Evolutionary conservation across 1,140 invertebrate species (phyloP).

Genomic region (Campoletis sonorensis): DNA sequence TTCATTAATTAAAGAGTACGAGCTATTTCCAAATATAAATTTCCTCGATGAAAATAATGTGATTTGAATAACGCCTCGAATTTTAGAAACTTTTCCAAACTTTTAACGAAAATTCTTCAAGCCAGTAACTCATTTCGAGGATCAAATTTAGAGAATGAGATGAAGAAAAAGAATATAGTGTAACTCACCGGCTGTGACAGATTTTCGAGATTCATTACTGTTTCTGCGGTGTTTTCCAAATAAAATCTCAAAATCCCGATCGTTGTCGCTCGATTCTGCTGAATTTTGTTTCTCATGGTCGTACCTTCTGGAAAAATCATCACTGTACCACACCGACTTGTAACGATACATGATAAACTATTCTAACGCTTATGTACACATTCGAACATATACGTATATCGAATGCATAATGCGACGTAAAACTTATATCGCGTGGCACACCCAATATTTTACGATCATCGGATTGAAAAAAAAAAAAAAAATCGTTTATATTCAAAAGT

Average conservation of each 20-base stretch:
- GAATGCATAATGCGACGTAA: not conserved
- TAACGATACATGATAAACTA: constrained; percentile 51
- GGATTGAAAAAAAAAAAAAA: not conserved
- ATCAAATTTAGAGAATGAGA: not conserved
- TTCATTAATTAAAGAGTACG: too few relatives aligned
- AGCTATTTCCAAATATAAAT: too few relatives aligned
- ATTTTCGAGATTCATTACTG: constrained; percentile 27
- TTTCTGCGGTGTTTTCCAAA: not conserved
- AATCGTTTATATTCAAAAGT: not conserved
- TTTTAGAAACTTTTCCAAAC: too few relatives aligned
- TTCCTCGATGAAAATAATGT: too few relatives aligned
- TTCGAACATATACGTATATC: not conserved
- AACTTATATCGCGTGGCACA: not conserved
- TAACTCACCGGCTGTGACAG: constrained; percentile 34
- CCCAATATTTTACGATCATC: not conserved
- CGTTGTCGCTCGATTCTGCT: constrained; percentile 40
- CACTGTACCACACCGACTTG: constrained; percentile 51
- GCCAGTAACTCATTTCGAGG: not conserved
- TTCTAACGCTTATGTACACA: not conserved
- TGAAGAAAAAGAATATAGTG: not conserved
- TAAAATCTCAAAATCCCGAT: constrained; percentile 17
- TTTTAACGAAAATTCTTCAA: not conserved
- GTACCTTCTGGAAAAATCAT: constrained; percentile 34
- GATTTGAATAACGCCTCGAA: too few relatives aligned
- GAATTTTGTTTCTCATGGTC: constrained; percentile 38